Conservation (phyloP, 2,888 invertebrate genomes). For the Oeneis ivallda region DNA sequence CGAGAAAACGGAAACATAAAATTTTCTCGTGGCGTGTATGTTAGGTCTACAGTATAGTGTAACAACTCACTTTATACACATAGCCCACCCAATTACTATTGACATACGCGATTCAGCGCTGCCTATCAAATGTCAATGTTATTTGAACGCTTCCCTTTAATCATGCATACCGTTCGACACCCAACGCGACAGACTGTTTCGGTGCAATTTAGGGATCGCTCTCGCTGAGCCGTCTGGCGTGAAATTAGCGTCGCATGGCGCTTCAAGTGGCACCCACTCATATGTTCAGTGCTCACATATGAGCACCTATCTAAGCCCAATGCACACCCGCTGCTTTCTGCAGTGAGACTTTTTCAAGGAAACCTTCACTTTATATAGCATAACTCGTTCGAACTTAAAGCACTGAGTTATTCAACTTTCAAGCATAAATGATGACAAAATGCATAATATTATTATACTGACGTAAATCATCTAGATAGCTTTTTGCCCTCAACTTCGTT, state of each 20-base stretch:
- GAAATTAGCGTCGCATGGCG: constrained; percentile 55
- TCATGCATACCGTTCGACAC: constrained; percentile 35
- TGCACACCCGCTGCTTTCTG: constrained; percentile 20
- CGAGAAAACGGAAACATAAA: too few species aligned
- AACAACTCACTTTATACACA: constrained; percentile 2
- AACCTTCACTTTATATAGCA: too few species aligned
- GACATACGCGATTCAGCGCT: constrained; percentile 28
- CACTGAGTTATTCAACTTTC: too few species aligned
- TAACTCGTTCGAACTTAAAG: too few species aligned
- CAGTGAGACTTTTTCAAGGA: background rate
- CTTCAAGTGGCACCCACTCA: constrained; percentile 42
- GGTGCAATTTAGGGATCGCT: constrained; percentile 50
- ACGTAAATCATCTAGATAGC: too few species aligned
- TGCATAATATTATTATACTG: too few species aligned
- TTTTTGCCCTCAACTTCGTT: too few species aligned
- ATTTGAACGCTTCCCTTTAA: constrained; percentile 38
- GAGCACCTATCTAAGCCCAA: constrained; percentile 34
- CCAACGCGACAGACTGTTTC: constrained; percentile 37
- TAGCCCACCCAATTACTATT: constrained; percentile 20
- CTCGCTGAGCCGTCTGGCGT: constrained; percentile 51
- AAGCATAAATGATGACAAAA: too few species aligned
- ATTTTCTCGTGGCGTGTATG: too few species aligned
- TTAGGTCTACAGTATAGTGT: too few species aligned
- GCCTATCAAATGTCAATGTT: constrained; percentile 39
- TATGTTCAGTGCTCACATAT: too few species aligned